These are phyloP conservation scores for Callipepla squamata DNA, from an alignment of 2,113 vertebrate genomes.

Conservation along the genomic window DNA sequence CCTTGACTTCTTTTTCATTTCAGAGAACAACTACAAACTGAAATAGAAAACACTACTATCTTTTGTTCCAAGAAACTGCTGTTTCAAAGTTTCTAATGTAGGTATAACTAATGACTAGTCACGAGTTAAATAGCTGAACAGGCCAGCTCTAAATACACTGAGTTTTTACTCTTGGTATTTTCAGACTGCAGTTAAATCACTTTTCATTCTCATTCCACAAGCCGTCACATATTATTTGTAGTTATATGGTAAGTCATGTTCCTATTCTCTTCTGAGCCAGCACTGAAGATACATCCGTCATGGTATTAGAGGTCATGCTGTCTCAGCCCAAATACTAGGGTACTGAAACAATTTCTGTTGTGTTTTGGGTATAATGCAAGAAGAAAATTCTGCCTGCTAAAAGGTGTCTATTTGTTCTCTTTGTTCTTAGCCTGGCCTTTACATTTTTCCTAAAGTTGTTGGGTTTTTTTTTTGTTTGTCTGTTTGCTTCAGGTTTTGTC, in stretches of 20 bases:
- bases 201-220: background rate
- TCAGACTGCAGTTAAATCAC: background rate
- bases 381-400: background rate
- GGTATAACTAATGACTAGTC: background rate
- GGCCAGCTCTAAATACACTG: background rate
- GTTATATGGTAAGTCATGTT: background rate
- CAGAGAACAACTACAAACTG: background rate
- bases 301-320: background rate
- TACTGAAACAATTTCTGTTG: background rate
- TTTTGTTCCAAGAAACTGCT: background rate
- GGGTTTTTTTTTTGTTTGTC: background rate
- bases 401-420: background rate
- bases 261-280: background rate
- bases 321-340: background rate
- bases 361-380: background rate
- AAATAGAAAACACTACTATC: background rate
- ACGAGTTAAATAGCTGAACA: slow-evolving; percentile 19
- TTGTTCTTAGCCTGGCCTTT: background rate
- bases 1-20: background rate
- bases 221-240: background rate
- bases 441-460: background rate
- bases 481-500: background rate
- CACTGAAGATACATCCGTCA: background rate
- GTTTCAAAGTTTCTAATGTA: background rate
- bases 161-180: background rate